Evolutionary conservation across 2,888 invertebrate genomes (phyloP), one percentile per base, ranked within the genome.

Genomic region (Pyrrhosoma nymphula): DNA sequence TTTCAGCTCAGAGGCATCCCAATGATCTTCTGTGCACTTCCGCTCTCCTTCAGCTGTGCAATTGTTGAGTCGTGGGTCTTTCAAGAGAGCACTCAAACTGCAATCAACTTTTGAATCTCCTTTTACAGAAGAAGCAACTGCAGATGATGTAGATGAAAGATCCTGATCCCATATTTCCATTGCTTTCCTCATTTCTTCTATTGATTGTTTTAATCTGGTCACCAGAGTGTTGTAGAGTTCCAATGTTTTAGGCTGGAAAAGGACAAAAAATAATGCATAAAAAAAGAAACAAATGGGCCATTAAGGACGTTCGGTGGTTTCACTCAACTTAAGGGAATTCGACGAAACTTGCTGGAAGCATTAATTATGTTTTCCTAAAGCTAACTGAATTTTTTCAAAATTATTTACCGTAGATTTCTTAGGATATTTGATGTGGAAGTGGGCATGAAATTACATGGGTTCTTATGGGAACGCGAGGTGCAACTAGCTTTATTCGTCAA

Each of bases 71-170:
- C 69, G 69, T 35, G 63, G 75, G 93, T 93, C 93, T 69, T 93
- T 93, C n/a, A 93, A 47, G n/a, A 93, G 93, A 26, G 93, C 69
- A 93, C 69, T 93, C 47, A 93, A 93, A 93, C 75, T 93, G 93
- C 69, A n/a, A 69, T 93, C 93, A 93, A 39, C n/a, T 0, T 93
- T 69, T 60, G 23, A 47, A 23, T 93, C 47, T 23, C 55, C 93
- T 69, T 63, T 69, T 93, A 69, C 93, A 47, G 89, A 55, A 56
- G 89, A 55, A 69, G 30, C 69, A 26, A 69, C 93, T 35, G 26
- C 47, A n/a, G 63, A 93, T 26, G 69, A n/a, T 14, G 93, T 39
- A 47, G 93, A 63, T 18, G 93, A 69, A n/a, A 93, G 35, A 26
- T 47, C 93, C 23, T 69, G 93, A 18, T 75, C 93, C 93, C 93